Conservation (phyloP, 2,113 vertebrate species). For the Hystrix brachyura region DNA sequence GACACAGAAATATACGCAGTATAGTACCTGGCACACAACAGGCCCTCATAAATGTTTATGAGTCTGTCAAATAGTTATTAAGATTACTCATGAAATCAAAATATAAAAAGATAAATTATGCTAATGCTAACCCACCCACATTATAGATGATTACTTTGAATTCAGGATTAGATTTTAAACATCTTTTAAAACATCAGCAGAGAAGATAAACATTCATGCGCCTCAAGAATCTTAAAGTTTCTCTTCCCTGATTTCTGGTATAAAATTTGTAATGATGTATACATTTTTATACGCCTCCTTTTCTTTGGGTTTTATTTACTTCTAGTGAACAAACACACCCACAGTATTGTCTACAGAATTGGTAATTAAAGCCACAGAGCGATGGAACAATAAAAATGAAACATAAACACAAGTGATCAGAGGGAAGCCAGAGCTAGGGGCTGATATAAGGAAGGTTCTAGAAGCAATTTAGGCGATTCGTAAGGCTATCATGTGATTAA, state of each 20-base stretch:
- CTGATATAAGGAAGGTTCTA: neutral
- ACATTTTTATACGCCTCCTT: neutral
- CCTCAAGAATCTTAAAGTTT: conserved; percentile 29
- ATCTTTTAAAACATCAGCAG: conserved; percentile 63
- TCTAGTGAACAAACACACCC: conserved; percentile 53
- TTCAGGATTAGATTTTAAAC: conserved; percentile 63
- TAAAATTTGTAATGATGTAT: conserved; percentile 10
- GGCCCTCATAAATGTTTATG: conserved; percentile 47
- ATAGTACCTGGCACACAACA: neutral
- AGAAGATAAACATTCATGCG: conserved; percentile 52
- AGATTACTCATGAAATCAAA: conserved; percentile 50
- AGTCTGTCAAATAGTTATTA: neutral
- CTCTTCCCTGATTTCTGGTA: conserved; percentile 41
- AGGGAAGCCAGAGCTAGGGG: conserved; percentile 31
- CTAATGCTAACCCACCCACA: conserved; percentile 50
- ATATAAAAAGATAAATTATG: conserved; percentile 60
- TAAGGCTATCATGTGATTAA: neutral
- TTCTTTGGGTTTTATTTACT: conserved; percentile 64
- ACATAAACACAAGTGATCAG: conserved; percentile 2
- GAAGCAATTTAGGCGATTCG: neutral
- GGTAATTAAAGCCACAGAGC: conserved; percentile 45
- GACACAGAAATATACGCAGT: conserved; percentile 7
- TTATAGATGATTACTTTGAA: conserved; percentile 36
- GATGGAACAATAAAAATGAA: conserved; percentile 59
- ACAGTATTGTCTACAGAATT: neutral